phyloP scores from a whole-genome alignment of 2,888 invertebrate genomes.

The Rhagium mordax region DNA sequence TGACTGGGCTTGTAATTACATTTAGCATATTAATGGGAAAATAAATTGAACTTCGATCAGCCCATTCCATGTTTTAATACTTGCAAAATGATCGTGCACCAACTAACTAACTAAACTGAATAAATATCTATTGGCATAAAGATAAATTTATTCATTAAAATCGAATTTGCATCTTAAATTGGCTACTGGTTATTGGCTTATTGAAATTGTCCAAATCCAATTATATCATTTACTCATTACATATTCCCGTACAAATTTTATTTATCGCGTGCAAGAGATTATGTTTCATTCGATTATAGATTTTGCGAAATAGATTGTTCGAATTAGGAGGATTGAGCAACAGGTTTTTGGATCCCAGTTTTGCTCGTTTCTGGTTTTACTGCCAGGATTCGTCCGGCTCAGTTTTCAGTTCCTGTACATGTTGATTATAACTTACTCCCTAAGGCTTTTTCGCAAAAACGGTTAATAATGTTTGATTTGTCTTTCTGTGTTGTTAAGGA shows the following conservation, averaged over 20 bases:
- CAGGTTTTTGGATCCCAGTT: background rate
- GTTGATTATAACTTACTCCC: too few species aligned
- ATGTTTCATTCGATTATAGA: background rate
- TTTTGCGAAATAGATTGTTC: background rate
- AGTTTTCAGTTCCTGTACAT: too few species aligned
- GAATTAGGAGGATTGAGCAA: background rate
- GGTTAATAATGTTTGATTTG: too few species aligned
- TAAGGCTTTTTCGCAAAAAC: too few species aligned
- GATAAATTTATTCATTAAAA: slow-evolving; percentile 26
- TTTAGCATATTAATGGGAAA: slow-evolving; percentile 64
- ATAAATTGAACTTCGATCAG: slow-evolving; percentile 63
- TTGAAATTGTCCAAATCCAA: background rate
- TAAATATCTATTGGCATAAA: slow-evolving; percentile 34
- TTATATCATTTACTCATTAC: slow-evolving; percentile 18
- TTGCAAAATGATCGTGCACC: slow-evolving; percentile 50
- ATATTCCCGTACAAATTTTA: slow-evolving; percentile 11
- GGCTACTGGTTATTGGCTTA: too few species aligned
- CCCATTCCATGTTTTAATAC: slow-evolving; percentile 57
- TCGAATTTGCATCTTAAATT: slow-evolving; percentile 38
- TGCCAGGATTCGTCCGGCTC: too few species aligned
- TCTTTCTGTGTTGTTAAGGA: too few species aligned
- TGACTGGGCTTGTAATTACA: slow-evolving; percentile 59
- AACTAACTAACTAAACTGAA: slow-evolving; percentile 32
- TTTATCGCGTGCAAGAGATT: background rate
- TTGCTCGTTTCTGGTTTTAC: too few species aligned